Evolutionary conservation across 2,113 vertebrate genomes (phyloP).

Genomic region (Onychorhynchus coronatus): DNA sequence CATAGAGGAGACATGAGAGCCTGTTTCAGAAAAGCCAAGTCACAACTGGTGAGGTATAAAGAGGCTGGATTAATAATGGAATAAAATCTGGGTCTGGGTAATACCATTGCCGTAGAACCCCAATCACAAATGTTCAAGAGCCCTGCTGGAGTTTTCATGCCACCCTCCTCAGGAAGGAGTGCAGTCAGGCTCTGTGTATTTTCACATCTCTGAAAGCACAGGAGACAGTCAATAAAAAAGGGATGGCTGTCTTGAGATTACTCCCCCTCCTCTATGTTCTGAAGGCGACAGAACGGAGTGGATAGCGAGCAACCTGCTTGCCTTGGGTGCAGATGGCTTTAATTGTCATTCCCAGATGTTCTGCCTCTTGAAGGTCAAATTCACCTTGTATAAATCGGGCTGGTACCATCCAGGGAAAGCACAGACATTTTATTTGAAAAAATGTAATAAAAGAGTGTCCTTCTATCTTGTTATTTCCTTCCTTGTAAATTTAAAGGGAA

Average conservation of each 20-base stretch:
- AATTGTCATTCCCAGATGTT: slow-evolving; percentile 76
- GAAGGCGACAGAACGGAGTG: slow-evolving; percentile 66
- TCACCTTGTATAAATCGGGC: slow-evolving; percentile 72
- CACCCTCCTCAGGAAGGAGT: slow-evolving; percentile 2
- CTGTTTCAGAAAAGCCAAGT: not conserved
- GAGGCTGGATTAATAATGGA: not conserved
- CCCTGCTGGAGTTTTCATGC: not conserved
- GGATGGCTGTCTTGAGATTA: slow-evolving; percentile 72
- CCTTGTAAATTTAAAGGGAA: slow-evolving; percentile 64
- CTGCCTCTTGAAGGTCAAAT: slow-evolving; percentile 75
- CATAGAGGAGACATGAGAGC: not conserved
- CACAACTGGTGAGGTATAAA: fast-evolving
- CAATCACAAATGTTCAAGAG: not conserved
- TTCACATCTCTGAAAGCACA: slow-evolving; percentile 59
- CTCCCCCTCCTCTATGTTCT: slow-evolving; percentile 27
- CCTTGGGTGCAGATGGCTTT: slow-evolving; percentile 75
- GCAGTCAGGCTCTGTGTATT: slow-evolving; percentile 37
- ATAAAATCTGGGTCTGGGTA: not conserved
- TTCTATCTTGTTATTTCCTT: slow-evolving; percentile 59
- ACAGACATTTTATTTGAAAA: slow-evolving; percentile 67
- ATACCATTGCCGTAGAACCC: not conserved
- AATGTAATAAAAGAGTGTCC: slow-evolving; percentile 65
- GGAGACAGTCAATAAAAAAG: slow-evolving; percentile 65
- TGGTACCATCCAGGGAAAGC: slow-evolving; percentile 66
- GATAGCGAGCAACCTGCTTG: slow-evolving; percentile 68